These are phyloP conservation scores for Styela plicata DNA, from an alignment of 23 tunicate genomes.

Conservation along the genomic window DNA sequence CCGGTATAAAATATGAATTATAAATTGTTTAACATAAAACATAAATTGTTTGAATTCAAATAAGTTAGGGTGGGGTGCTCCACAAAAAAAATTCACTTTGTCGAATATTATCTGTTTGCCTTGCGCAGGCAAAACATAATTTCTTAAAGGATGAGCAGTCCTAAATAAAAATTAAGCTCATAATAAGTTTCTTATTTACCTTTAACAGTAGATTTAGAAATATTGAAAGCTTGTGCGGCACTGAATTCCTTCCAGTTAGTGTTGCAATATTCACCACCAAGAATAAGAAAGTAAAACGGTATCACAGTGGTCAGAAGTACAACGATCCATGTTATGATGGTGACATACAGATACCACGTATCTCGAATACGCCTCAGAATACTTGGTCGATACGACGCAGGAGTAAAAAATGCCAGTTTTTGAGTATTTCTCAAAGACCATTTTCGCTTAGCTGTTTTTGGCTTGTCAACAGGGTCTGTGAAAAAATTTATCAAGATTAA, in stretches of 20 bases:
- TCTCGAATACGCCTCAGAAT: slow-evolving; percentile 69
- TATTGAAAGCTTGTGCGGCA: background rate
- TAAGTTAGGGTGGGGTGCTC: too few relatives aligned
- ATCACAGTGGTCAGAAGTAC: slow-evolving; percentile 40
- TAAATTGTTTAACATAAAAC: too few relatives aligned
- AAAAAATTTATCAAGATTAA: too few relatives aligned
- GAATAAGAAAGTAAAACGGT: slow-evolving; percentile 36
- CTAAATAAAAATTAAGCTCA: too few relatives aligned
- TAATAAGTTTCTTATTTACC: too few relatives aligned
- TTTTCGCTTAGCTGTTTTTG: slow-evolving; percentile 19
- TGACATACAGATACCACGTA: slow-evolving; percentile 70
- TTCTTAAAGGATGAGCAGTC: too few relatives aligned
- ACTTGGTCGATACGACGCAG: slow-evolving; percentile 70
- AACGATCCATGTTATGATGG: slow-evolving; percentile 33
- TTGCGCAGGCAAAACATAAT: too few relatives aligned
- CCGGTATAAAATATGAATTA: too few relatives aligned
- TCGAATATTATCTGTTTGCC: too few relatives aligned
- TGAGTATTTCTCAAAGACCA: slow-evolving; percentile 24
- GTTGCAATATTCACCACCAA: slow-evolving; percentile 19
- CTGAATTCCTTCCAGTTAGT: background rate
- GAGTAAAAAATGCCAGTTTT: slow-evolving; percentile 46
- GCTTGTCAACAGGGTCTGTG: background rate
- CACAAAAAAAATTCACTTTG: too few relatives aligned
- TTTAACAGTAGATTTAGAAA: background rate
- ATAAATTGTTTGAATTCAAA: too few relatives aligned